Percentiles rank a stretch among this genome's conserved stretches.
Evolutionary conservation across 2,888 invertebrate species (phyloP).

Genomic region (Prenolepis imparis): DNA sequence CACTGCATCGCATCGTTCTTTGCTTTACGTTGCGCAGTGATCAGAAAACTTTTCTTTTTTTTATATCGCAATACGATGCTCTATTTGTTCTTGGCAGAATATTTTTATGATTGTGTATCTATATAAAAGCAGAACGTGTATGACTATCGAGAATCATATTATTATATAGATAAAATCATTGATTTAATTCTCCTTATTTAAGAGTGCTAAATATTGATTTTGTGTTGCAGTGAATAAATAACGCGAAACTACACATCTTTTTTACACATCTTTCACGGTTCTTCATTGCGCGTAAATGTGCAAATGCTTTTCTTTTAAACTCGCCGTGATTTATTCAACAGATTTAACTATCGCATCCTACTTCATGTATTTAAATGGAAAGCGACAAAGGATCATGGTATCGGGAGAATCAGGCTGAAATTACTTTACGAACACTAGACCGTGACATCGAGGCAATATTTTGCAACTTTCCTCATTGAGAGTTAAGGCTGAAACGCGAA

Average conservation of each 20-base stretch:
- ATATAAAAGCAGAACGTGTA: background rate
- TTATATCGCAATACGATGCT: background rate
- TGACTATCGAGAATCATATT: background rate
- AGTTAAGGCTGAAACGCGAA: constrained; percentile 37
- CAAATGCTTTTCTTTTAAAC: background rate
- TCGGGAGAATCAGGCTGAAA: constrained; percentile 1
- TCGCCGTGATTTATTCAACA: background rate
- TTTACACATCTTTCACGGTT: background rate
- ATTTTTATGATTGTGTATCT: background rate
- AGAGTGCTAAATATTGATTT: background rate
- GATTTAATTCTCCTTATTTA: background rate
- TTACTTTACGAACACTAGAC: background rate
- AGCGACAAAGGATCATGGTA: constrained; percentile 24
- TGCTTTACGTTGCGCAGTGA: background rate
- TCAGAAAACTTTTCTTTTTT: background rate
- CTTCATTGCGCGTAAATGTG: background rate
- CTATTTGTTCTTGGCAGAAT: background rate
- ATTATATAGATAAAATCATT: background rate
- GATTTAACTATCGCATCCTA: constrained; percentile 26
- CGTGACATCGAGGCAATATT: constrained; percentile 39
- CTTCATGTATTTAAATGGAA: constrained; percentile 34
- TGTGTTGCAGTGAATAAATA: background rate
- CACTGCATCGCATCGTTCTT: background rate
- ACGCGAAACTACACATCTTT: background rate
- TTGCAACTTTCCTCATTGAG: constrained; percentile 50